These are phyloP conservation scores for Kryptopterus vitreolus DNA, from an alignment of 2,797 vertebrate species.

Conservation along the genomic window DNA sequence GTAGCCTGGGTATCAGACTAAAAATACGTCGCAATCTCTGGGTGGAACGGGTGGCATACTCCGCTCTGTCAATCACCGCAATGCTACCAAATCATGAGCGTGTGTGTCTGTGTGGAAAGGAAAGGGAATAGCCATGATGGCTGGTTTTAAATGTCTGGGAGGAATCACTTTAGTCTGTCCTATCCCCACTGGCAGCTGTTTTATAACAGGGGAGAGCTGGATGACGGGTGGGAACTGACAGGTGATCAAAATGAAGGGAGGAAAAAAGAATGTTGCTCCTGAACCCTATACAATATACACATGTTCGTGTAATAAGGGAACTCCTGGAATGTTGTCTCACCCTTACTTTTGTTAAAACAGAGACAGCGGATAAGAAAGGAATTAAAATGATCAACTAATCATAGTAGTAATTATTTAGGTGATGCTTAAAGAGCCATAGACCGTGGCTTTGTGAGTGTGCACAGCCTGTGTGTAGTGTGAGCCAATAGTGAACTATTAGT, in stretches of 20 bases:
- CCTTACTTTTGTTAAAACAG: not conserved
- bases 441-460: not conserved
- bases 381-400: not conserved
- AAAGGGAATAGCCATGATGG: no score
- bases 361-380: not conserved
- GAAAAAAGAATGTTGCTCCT: not conserved
- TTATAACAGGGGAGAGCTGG: not conserved
- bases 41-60: not conserved
- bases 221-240: not conserved
- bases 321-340: not conserved
- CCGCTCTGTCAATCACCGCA: not conserved
- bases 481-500: slow-evolving; percentile 28
- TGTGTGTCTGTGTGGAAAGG: not conserved
- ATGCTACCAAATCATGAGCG: not conserved
- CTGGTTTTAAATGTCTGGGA: not conserved
- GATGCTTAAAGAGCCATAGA: not conserved
- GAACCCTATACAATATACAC: not conserved
- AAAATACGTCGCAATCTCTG: not conserved
- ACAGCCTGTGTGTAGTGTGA: slow-evolving; percentile 13
- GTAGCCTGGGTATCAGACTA: not conserved
- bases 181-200: not conserved
- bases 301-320: not conserved
- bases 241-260: not conserved
- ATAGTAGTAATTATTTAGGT: not conserved
- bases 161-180: not conserved